Evolutionary conservation across 2,113 vertebrate genomes (phyloP).

Genomic region (Heliornis fulica): DNA sequence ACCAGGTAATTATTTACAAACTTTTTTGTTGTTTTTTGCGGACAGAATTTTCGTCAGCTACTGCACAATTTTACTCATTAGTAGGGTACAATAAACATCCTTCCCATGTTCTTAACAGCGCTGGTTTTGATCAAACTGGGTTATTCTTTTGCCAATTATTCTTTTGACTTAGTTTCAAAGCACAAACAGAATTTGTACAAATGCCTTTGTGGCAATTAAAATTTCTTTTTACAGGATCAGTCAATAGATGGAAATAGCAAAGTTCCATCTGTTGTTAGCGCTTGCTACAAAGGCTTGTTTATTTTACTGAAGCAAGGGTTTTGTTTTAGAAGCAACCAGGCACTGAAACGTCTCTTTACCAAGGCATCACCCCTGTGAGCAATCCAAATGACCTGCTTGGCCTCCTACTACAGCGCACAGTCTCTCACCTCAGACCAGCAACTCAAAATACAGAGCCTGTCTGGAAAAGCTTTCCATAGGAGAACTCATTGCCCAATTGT

Average conservation of each 20-base stretch:
- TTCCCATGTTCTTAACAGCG: neutral
- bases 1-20: slow-evolving; percentile 47
- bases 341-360: neutral
- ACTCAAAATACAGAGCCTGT: neutral
- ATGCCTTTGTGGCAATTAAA: neutral
- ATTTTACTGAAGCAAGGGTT: neutral
- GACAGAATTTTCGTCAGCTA: slow-evolving; percentile 26
- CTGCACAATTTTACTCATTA: neutral
- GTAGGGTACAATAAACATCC: neutral
- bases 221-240: neutral
- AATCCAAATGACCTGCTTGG: neutral
- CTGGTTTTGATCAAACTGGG: neutral
- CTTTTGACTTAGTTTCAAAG: neutral
- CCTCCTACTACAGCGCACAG: neutral
- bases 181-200: neutral
- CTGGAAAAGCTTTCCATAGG: neutral
- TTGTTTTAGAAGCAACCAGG: neutral
- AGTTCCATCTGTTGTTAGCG: neutral
- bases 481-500: neutral
- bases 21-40: neutral
- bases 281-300: neutral
- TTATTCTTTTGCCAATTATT: slow-evolving; percentile 21
- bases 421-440: neutral
- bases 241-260: neutral
- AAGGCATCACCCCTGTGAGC: neutral